Conservation (phyloP, 2,113 vertebrate genomes). For the Pluvianellus socialis region DNA sequence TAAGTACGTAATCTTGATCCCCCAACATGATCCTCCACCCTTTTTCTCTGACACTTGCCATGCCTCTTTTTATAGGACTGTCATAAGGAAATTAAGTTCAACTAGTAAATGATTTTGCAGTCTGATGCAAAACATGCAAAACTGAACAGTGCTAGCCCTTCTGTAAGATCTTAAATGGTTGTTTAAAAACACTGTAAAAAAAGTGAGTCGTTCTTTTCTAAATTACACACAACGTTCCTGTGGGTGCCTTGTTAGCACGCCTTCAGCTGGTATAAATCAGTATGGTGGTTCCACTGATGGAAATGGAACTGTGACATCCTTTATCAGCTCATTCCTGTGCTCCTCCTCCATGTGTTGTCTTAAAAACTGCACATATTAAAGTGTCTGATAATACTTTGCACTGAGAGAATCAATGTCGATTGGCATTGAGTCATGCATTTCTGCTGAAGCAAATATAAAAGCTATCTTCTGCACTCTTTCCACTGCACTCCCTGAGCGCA, state of each 20-base stretch:
- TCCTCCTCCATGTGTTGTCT: neutral
- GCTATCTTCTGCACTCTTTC: neutral
- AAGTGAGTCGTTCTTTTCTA: neutral
- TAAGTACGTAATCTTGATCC: neutral
- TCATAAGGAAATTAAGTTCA: neutral
- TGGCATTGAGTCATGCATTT: constrained; percentile 1
- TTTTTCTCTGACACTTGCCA: neutral
- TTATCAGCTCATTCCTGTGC: neutral
- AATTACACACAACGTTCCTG: neutral
- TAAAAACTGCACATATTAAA: neutral
- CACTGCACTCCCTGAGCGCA: neutral
- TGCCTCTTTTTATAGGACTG: neutral
- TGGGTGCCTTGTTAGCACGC: neutral
- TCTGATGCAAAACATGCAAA: neutral
- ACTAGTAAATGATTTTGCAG: neutral
- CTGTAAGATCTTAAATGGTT: neutral
- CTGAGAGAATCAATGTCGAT: neutral
- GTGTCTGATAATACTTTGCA: neutral
- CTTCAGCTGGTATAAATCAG: neutral
- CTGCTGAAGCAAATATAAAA: constrained; percentile 8
- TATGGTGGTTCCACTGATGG: neutral
- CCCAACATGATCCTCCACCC: neutral
- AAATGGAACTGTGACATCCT: neutral
- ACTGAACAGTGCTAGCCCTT: neutral
- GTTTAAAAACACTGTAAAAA: neutral